Conservation (phyloP, 2,888 invertebrate genomes). For the Fabriciana adippe region DNA sequence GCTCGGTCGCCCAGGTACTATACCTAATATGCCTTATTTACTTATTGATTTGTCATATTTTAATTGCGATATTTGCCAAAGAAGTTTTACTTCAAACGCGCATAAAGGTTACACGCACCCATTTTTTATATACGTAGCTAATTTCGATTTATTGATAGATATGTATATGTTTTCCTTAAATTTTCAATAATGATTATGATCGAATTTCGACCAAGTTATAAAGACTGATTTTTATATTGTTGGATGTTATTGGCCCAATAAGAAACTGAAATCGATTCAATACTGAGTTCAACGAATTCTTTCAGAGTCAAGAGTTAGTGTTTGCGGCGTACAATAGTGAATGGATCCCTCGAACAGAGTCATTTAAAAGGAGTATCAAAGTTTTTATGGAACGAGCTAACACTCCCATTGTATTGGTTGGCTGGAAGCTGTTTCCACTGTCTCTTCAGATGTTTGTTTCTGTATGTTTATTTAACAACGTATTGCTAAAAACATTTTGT, state of each 20-base stretch:
- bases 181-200: too few species aligned
- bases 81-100: too few species aligned
- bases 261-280: slow-evolving; percentile 3
- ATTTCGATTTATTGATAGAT: too few species aligned
- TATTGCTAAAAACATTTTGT: too few species aligned
- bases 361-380: slow-evolving; percentile 55
- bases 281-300: slow-evolving; percentile 36
- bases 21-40: too few species aligned
- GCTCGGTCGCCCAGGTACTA: too few species aligned
- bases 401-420: slow-evolving; percentile 53
- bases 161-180: too few species aligned
- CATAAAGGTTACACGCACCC: too few species aligned
- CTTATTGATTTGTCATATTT: too few species aligned
- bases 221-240: neutral
- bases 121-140: too few species aligned
- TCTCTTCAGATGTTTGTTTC: slow-evolving; percentile 59
- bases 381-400: slow-evolving; percentile 57
- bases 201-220: too few species aligned
- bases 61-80: too few species aligned
- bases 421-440: slow-evolving; percentile 60
- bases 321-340: slow-evolving; percentile 60
- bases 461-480: slow-evolving; percentile 43
- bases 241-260: neutral
- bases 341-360: slow-evolving; percentile 58
- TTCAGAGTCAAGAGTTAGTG: slow-evolving; percentile 56